A percentile compares a stretch with the other conserved stretches of the same genome.
Evolutionary conservation across 2,888 invertebrate species (phyloP).

Genomic region (Nephrotoma flavescens): DNA sequence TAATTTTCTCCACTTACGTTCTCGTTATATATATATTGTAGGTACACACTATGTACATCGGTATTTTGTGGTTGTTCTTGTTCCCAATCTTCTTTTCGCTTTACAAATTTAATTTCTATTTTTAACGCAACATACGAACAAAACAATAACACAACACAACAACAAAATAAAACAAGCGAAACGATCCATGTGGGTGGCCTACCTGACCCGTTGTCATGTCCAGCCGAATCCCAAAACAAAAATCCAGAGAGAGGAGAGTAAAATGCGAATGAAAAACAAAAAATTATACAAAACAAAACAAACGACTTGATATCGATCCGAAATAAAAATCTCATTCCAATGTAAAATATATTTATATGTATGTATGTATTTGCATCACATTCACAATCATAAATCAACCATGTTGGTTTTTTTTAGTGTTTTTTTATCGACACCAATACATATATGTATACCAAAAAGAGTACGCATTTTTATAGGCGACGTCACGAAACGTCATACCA

Average conservation of each 20-base stretch:
- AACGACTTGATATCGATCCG: background rate
- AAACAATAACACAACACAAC: background rate
- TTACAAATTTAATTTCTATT: background rate
- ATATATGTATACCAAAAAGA: background rate
- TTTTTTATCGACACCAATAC: background rate
- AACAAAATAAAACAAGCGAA: background rate
- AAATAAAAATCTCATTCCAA: background rate
- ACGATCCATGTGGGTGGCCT: background rate
- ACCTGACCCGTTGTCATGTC: background rate
- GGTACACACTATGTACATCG: background rate
- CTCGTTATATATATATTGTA: background rate
- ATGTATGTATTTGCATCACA: background rate
- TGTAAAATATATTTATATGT: background rate
- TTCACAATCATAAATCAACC: background rate
- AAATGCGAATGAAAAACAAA: background rate
- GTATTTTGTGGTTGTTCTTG: background rate
- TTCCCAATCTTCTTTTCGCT: background rate
- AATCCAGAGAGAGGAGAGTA: background rate
- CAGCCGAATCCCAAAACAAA: background rate
- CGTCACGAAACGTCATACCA: background rate
- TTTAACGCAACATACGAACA: background rate
- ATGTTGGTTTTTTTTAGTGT: background rate
- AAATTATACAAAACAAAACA: background rate
- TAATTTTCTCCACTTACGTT: background rate
- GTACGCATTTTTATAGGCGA: background rate